phyloP scores from a whole-genome alignment of 2,113 vertebrate species.

The Vulpes vulpes region DNA sequence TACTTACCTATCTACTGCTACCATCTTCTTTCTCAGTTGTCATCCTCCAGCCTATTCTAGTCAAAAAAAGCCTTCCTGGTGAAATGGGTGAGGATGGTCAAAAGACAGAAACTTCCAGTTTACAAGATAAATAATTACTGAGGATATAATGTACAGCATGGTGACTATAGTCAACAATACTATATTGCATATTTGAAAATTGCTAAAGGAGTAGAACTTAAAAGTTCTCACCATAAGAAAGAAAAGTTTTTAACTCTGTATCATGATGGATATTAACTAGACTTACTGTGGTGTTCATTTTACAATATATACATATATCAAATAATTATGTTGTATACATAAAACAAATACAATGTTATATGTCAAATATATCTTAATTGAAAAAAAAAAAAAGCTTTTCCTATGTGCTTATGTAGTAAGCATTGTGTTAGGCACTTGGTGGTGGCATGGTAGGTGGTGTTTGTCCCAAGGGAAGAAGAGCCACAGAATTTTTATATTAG shows the following conservation, averaged over 20 bases:
- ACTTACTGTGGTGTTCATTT: neutral
- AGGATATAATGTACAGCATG: neutral
- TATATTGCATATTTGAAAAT: neutral
- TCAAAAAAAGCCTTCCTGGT: neutral
- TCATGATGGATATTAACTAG: neutral
- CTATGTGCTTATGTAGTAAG: neutral
- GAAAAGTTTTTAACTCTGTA: neutral
- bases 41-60: neutral
- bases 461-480: neutral
- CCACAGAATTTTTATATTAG: neutral
- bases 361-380: neutral
- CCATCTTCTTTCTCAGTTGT: neutral
- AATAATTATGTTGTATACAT: neutral
- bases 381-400: neutral
- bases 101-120: neutral
- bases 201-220: neutral
- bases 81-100: neutral
- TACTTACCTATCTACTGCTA: neutral
- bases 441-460: neutral
- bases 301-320: neutral
- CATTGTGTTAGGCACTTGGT: neutral
- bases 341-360: neutral
- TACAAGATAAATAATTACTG: neutral
- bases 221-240: neutral
- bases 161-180: neutral